phyloP scores from a whole-genome alignment of 2,888 invertebrate species.

The Chrysodeixis includens region DNA sequence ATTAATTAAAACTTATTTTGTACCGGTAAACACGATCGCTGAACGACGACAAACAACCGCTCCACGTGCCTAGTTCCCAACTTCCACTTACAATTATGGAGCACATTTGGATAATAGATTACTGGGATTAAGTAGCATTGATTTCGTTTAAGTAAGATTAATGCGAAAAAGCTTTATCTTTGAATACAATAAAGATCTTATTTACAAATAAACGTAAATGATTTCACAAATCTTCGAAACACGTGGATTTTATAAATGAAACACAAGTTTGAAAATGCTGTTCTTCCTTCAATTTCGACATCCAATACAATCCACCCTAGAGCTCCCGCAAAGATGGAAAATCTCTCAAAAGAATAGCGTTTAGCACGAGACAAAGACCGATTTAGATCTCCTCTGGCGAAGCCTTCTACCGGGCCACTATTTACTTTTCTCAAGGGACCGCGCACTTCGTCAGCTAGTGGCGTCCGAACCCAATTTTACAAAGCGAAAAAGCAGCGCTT shows the following conservation, averaged over 20 bases:
- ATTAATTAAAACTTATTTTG: constrained; percentile 89
- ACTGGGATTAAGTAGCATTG: constrained; percentile 70
- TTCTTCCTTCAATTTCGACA: constrained; percentile 75
- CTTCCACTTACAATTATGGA: constrained; percentile 76
- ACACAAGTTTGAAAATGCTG: constrained; percentile 63
- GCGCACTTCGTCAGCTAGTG: constrained; percentile 74
- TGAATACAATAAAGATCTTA: background rate
- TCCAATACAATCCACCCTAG: constrained; percentile 78
- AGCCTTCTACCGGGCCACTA: constrained; percentile 82
- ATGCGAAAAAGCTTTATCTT: background rate
- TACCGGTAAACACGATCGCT: constrained; percentile 78
- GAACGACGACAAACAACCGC: constrained; percentile 73
- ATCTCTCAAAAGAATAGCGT: constrained; percentile 87
- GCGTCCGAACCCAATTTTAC: constrained; percentile 74
- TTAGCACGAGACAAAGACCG: constrained; percentile 87
- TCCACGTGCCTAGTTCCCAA: constrained; percentile 74
- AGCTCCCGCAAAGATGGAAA: constrained; percentile 82
- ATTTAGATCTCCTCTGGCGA: constrained; percentile 82
- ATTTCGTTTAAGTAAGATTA: constrained; percentile 47
- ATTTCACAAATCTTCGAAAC: constrained; percentile 12
- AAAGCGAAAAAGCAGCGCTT: constrained; percentile 72
- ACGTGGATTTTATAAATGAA: constrained; percentile 40
- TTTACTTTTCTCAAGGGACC: constrained; percentile 83
- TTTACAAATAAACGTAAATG: background rate
- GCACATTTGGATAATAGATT: constrained; percentile 76